These are phyloP conservation scores for Hepsetus odoe DNA, from an alignment of 2,113 vertebrate genomes.

Conservation along the genomic window DNA sequence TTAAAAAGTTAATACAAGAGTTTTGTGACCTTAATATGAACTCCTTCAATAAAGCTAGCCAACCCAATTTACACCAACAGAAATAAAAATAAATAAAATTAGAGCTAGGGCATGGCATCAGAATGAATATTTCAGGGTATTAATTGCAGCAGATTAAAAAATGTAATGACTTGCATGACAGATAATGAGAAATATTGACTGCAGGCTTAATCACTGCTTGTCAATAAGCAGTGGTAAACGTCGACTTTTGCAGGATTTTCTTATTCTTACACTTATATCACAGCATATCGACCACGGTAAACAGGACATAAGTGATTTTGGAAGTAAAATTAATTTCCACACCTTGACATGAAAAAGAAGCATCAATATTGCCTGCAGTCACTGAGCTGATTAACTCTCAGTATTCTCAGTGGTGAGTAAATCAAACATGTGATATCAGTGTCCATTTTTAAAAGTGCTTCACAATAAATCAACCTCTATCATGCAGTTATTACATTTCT, in stretches of 20 bases:
- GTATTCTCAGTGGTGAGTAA: no score
- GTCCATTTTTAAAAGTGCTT: background rate
- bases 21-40: background rate
- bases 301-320: no score
- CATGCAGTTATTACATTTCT: background rate
- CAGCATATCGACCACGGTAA: background rate
- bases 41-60: background rate
- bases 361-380: background rate
- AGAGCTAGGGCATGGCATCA: background rate
- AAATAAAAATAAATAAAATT: background rate
- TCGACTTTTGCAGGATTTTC: background rate
- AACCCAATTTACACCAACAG: background rate
- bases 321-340: background rate
- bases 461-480: background rate
- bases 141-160: slow-evolving; percentile 16
- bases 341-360: background rate
- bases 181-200: slow-evolving; percentile 11
- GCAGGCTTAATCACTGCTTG: background rate
- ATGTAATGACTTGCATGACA: slow-evolving; percentile 5
- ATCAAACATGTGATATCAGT: background rate
- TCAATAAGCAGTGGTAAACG: background rate
- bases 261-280: background rate
- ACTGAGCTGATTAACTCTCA: background rate
- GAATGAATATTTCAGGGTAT: background rate
- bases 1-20: slow-evolving; percentile 28